These are phyloP conservation scores for honey bee (Apis mellifera) DNA, from an alignment of 1,140 invertebrate species.

Conservation along the genomic window Amel_HAv3.1 CM009941.2:15508001-15508500, in stretches of 20 bases:
- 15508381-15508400: constrained; percentile 78
- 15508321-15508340: constrained; percentile 47
- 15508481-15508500: constrained; percentile 79
- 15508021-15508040: background rate
- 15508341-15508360: constrained; percentile 71
- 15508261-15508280: constrained; percentile 34
- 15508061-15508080: constrained; percentile 13
- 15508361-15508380: constrained; percentile 72
- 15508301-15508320: constrained; percentile 70
- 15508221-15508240: constrained; percentile 53
- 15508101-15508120: constrained; percentile 58
- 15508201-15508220: constrained; percentile 52
- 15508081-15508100: background rate
- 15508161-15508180: constrained; percentile 71
- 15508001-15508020: constrained; percentile 54
- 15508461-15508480: constrained; percentile 70
- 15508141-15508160: constrained; percentile 61
- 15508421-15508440: constrained; percentile 87
- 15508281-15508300: constrained; percentile 72
- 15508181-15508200: constrained; percentile 58
- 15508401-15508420: constrained; percentile 87
- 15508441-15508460: constrained; percentile 61
- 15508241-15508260: constrained; percentile 55
- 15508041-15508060: background rate
- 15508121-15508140: constrained; percentile 59